Evolutionary conservation across 2,888 invertebrate species (phyloP), one percentile per base, ranked within the genome.

Genomic region (Eupithecia inturbata): DNA sequence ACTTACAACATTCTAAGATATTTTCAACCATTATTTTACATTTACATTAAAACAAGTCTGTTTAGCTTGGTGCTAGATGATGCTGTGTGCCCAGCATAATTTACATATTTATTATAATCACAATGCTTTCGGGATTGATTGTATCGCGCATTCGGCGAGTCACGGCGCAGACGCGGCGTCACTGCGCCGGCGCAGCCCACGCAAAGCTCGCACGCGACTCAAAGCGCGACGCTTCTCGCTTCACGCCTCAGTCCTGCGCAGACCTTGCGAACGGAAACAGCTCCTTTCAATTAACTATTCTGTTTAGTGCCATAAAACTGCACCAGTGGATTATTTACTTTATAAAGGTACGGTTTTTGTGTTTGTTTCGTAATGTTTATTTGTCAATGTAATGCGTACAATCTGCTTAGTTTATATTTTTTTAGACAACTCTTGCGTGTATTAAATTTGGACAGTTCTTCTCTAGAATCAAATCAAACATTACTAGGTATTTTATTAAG

Each of bases 181-280:
- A 82, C 81, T 80, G 75, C 72, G 72, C 72, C 64, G 72, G 68
- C 80, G 72, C 75, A 89, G 87, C 93, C 93, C 89, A 92, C 94
- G 90, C 92, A 85, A 88, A 89, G 88, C 87, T 89, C 84, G 28
- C 78, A 80, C 82, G 77, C 77, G 79, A 84, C 81, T 90, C 87
- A 92, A 91, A 91, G 91, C 89, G 83, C 84, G 84, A 81, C 84
- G 87, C 87, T 76, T 70, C 83, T 49, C 83, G 81, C 77, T 81
- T 79, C 80, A 79, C 71, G 77, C 79, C 81, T 90, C 93, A 94
- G 94, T 94, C 82, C 86, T 87, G 85, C 85, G 87, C 89, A 85
- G 88, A 92, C 87, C 92, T 91, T 89, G 84, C 84, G 77, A 82
- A 83, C 82, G 87, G 84, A 87, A 89, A 89, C 92, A 90, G 78